These are phyloP conservation scores for Petrocephalus schoutedeni DNA, from an alignment of 2,797 vertebrate species.

Conservation along the genomic window DNA sequence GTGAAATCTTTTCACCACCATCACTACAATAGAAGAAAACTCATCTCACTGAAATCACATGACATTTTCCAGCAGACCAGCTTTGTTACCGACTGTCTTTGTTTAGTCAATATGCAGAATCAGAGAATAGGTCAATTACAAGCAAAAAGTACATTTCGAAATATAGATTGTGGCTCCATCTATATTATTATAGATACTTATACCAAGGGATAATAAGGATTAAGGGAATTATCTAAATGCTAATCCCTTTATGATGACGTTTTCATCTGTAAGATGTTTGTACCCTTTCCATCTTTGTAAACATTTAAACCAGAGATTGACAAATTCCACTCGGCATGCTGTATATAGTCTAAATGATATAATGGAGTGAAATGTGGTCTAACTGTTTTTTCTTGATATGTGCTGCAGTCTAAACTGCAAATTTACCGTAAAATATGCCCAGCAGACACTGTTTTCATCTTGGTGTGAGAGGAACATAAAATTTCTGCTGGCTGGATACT, in stretches of 20 bases:
- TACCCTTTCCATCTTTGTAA: neutral
- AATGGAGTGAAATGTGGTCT: neutral
- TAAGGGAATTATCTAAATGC: neutral
- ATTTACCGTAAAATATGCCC: neutral
- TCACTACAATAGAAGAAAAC: neutral
- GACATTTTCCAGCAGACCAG: neutral
- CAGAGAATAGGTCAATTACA: neutral
- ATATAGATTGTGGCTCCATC: neutral
- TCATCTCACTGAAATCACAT: neutral
- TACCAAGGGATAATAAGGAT: neutral
- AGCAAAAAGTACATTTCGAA: neutral
- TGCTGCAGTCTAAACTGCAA: neutral
- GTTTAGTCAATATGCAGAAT: neutral
- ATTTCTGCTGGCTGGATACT: neutral
- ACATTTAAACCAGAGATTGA: neutral
- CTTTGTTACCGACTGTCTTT: neutral
- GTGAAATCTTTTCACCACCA: neutral
- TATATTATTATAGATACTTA: neutral
- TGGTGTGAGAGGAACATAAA: neutral
- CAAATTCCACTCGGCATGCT: neutral
- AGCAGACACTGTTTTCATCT: neutral
- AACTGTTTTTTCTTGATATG: neutral
- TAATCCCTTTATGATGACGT: neutral
- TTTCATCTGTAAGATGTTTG: neutral
- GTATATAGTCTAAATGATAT: neutral